These are phyloP conservation scores for Octomys mimax DNA, from an alignment of 2,797 vertebrate species.

Conservation along the genomic window DNA sequence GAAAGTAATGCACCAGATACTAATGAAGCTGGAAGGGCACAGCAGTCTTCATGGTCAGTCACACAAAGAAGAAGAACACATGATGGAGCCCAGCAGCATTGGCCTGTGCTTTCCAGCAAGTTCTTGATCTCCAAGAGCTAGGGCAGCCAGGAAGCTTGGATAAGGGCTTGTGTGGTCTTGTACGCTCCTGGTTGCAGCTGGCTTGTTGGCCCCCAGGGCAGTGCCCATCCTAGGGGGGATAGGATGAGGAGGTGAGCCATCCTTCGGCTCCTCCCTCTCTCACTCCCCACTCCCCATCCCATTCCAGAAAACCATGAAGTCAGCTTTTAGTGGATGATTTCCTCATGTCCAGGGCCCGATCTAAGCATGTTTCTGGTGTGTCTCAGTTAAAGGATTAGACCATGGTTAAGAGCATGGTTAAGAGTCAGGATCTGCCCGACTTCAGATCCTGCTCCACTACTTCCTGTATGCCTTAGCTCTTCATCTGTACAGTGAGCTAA, in stretches of 20 bases:
- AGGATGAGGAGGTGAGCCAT: neutral
- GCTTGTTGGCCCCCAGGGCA: neutral
- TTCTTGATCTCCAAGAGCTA: neutral
- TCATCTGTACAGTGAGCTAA: constrained; percentile 11
- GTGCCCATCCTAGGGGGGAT: too few relatives aligned
- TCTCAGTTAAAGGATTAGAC: neutral
- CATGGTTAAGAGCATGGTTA: neutral
- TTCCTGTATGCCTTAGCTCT: neutral
- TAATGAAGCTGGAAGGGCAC: neutral
- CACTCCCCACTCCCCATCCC: neutral
- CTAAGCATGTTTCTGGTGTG: neutral
- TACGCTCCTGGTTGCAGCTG: neutral
- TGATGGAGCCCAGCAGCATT: neutral
- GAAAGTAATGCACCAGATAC: neutral
- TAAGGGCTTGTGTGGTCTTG: neutral
- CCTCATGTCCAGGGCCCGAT: neutral
- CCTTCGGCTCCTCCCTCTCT: neutral
- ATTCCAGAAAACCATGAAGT: neutral
- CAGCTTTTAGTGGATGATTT: neutral
- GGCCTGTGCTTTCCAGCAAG: neutral
- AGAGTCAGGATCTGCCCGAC: neutral
- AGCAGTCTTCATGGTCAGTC: neutral
- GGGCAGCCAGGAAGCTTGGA: neutral
- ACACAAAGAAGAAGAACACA: neutral
- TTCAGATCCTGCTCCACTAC: neutral